A percentile compares a stretch with the other conserved stretches of the same genome.
phyloP scores from a whole-genome alignment of 2,113 vertebrate genomes.

The Amphiprion percula region DNA sequence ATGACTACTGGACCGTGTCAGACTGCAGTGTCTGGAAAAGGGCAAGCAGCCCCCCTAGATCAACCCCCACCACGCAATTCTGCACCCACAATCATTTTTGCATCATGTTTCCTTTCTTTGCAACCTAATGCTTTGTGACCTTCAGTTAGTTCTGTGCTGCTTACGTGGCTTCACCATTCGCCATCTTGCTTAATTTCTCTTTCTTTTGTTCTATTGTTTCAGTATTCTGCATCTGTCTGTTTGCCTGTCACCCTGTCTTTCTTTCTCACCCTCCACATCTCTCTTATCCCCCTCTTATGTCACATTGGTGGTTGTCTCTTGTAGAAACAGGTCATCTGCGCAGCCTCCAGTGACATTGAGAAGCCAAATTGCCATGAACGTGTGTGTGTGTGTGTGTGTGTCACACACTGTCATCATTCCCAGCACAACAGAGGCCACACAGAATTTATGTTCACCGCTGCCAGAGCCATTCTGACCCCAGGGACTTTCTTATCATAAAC shows the following conservation, averaged over 20 bases:
- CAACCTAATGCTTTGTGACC: slow-evolving; percentile 52
- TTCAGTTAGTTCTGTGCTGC: slow-evolving; percentile 15
- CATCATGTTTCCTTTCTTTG: slow-evolving; percentile 45
- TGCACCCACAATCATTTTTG: slow-evolving; percentile 48
- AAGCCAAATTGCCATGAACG: slow-evolving; percentile 78
- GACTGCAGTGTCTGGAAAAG: slow-evolving; percentile 78
- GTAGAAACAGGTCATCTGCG: slow-evolving; percentile 83
- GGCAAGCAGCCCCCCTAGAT: slow-evolving; percentile 58
- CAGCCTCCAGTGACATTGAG: slow-evolving; percentile 81
- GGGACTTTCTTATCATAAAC: slow-evolving; percentile 87
- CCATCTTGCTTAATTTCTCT: background rate
- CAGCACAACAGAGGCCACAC: slow-evolving; percentile 73
- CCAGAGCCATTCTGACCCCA: slow-evolving; percentile 78
- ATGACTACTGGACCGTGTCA: slow-evolving; percentile 80
- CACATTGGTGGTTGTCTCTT: slow-evolving; percentile 69
- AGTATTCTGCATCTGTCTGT: background rate
- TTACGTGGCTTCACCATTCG: slow-evolving; percentile 6
- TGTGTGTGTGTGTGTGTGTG: slow-evolving; percentile 39
- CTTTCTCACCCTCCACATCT: slow-evolving; percentile 37
- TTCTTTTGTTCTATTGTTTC: slow-evolving; percentile 36
- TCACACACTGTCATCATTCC: slow-evolving; percentile 74
- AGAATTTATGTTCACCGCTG: slow-evolving; percentile 83
- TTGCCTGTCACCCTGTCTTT: slow-evolving; percentile 5
- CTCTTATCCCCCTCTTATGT: slow-evolving; percentile 48
- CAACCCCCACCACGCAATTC: slow-evolving; percentile 37